phyloP scores from a whole-genome alignment of 1,140 invertebrate genomes.

The Heliconius melpomene region DNA sequence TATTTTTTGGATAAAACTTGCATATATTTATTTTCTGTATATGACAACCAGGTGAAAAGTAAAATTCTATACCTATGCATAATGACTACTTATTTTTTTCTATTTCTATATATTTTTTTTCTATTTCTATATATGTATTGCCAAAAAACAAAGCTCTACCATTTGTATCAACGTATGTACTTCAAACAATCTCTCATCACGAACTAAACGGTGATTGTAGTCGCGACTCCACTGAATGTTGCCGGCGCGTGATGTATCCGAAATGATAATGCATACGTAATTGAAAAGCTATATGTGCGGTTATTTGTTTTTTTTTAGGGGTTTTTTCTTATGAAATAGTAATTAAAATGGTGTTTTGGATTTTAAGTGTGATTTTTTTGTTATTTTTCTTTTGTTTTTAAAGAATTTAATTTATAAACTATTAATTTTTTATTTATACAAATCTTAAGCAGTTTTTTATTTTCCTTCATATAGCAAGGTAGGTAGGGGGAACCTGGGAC shows the following conservation, averaged over 20 bases:
- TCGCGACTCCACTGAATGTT: constrained; percentile 43
- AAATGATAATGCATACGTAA: constrained; percentile 24
- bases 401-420: too few relatives aligned
- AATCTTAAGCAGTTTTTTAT: too few relatives aligned
- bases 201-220: constrained; percentile 59
- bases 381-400: too few relatives aligned
- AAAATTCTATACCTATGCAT: too few relatives aligned
- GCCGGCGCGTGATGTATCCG: constrained; percentile 9
- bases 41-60: too few relatives aligned
- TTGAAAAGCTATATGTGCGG: constrained; percentile 12
- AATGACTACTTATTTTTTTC: too few relatives aligned
- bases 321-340: not conserved
- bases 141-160: not conserved
- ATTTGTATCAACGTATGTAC: constrained; percentile 34
- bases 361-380: not conserved
- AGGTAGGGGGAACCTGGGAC: too few relatives aligned
- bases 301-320: not conserved
- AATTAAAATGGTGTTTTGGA: not conserved
- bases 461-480: too few relatives aligned
- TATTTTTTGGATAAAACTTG: too few relatives aligned
- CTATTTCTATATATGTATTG: not conserved
- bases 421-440: too few relatives aligned
- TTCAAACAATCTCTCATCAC: constrained; percentile 55
- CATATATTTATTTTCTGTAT: too few relatives aligned
- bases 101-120: not conserved